Evolutionary conservation across 1,140 invertebrate genomes (phyloP).

Genomic region (Archivesica marissinica): DNA sequence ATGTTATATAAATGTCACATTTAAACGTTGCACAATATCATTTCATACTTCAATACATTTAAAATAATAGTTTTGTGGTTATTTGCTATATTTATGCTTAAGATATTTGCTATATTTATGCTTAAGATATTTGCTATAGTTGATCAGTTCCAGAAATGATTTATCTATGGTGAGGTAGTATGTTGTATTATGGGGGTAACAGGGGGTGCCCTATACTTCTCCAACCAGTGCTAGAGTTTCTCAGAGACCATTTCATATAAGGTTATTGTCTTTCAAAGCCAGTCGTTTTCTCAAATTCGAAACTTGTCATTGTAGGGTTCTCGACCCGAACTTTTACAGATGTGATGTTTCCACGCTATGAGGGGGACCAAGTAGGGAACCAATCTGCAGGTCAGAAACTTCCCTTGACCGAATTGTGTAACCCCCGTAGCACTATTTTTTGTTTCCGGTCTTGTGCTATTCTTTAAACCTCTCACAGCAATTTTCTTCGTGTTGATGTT

Average conservation of each 20-base stretch:
- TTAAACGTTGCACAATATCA: slow-evolving; percentile 7
- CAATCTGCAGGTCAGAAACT: slow-evolving; percentile 51
- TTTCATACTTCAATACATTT: not conserved
- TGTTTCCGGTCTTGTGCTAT: slow-evolving; percentile 2
- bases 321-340: slow-evolving; percentile 33
- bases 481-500: slow-evolving; percentile 5
- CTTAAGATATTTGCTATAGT: no score
- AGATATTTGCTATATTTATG: no score
- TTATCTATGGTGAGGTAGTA: no score
- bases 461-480: slow-evolving; percentile 1
- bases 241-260: no score
- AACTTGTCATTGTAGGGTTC: slow-evolving; percentile 43
- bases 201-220: no score
- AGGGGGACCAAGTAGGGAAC: slow-evolving; percentile 49
- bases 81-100: no score
- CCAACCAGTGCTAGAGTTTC: no score
- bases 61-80: not conserved
- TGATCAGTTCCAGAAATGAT: no score
- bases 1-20: not conserved
- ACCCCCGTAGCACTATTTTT: slow-evolving; percentile 13
- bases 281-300: not conserved
- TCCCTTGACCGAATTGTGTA: slow-evolving; percentile 37
- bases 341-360: slow-evolving; percentile 42
- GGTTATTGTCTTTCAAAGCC: not conserved
- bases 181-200: no score